Evolutionary conservation across 2,113 vertebrate genomes (phyloP).

Genomic region (Haplochromis vanheusdeni): DNA sequence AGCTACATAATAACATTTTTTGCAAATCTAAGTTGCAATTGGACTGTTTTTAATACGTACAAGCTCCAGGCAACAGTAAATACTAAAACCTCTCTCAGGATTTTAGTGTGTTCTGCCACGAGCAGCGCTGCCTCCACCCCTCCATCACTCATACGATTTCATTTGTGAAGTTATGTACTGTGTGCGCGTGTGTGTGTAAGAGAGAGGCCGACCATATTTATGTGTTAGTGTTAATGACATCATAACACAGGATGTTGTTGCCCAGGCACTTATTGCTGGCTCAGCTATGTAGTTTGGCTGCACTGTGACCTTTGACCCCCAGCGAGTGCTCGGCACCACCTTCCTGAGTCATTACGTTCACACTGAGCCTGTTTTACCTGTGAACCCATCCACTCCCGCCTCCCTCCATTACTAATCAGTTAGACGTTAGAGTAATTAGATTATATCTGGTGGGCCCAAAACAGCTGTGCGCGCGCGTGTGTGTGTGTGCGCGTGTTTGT

Average conservation of each 20-base stretch:
- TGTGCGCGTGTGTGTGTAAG: background rate
- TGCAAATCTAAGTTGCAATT: background rate
- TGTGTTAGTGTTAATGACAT: slow-evolving; percentile 5
- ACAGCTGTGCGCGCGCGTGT: slow-evolving; percentile 15
- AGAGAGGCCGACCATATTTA: background rate
- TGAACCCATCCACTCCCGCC: background rate
- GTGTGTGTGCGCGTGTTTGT: background rate
- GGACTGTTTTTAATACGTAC: slow-evolving; percentile 8
- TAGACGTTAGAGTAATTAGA: slow-evolving; percentile 60
- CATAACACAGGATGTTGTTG: background rate
- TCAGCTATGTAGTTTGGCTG: slow-evolving; percentile 22
- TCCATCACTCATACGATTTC: background rate
- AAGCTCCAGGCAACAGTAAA: slow-evolving; percentile 3
- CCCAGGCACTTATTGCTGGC: slow-evolving; percentile 7
- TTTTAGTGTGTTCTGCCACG: background rate
- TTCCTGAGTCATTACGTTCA: slow-evolving; percentile 22
- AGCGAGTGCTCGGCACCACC: background rate
- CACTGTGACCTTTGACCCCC: slow-evolving; percentile 4
- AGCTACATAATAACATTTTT: background rate
- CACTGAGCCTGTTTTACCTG: slow-evolving; percentile 22
- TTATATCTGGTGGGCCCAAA: slow-evolving; percentile 55
- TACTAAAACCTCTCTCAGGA: background rate
- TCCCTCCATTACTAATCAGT: slow-evolving; percentile 59
- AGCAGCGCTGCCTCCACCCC: background rate
- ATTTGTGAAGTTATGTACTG: background rate